Evolutionary conservation across 2,888 invertebrate genomes (phyloP).

Genomic region (Scrobipalpa atriplicella): DNA sequence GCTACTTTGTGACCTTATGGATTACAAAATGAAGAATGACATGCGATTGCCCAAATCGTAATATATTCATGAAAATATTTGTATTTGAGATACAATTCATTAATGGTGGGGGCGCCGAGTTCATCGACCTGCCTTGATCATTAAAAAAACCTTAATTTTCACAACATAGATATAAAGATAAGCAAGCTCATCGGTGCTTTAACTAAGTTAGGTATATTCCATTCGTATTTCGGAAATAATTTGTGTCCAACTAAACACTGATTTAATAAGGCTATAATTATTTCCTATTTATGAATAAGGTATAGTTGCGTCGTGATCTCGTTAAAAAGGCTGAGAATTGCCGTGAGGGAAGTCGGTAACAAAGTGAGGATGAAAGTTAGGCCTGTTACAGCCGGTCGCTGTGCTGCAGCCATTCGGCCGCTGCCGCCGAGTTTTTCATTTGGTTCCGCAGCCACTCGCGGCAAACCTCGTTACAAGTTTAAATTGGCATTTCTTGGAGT

Average conservation of each 20-base stretch:
- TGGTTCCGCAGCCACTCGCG: conserved; percentile 76
- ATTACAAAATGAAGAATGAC: too few species aligned
- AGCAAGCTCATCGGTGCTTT: conserved; percentile 19
- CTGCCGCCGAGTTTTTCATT: conserved; percentile 77
- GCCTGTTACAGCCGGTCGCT: conserved; percentile 66
- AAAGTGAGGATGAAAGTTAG: conserved; percentile 76
- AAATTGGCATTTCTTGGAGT: conserved; percentile 81
- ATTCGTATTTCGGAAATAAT: too few species aligned
- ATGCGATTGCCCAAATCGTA: too few species aligned
- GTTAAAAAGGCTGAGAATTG: conserved; percentile 59
- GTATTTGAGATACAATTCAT: too few species aligned
- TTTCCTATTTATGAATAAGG: too few species aligned
- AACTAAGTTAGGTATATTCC: too few species aligned
- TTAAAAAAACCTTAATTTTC: not conserved
- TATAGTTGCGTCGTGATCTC: conserved; percentile 57
- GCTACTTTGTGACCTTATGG: too few species aligned
- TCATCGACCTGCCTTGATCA: too few species aligned
- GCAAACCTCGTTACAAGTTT: conserved; percentile 81
- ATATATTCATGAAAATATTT: too few species aligned
- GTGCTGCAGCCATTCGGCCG: conserved; percentile 56
- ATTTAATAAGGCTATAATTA: too few species aligned
- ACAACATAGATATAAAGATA: not conserved
- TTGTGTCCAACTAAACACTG: too few species aligned
- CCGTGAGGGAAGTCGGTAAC: conserved; percentile 63
- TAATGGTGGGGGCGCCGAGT: too few species aligned